Percentiles rank a stretch among this genome's conserved stretches.
phyloP scores from a whole-genome alignment of 2,113 vertebrate genomes.

The Lophotis ruficrista region DNA sequence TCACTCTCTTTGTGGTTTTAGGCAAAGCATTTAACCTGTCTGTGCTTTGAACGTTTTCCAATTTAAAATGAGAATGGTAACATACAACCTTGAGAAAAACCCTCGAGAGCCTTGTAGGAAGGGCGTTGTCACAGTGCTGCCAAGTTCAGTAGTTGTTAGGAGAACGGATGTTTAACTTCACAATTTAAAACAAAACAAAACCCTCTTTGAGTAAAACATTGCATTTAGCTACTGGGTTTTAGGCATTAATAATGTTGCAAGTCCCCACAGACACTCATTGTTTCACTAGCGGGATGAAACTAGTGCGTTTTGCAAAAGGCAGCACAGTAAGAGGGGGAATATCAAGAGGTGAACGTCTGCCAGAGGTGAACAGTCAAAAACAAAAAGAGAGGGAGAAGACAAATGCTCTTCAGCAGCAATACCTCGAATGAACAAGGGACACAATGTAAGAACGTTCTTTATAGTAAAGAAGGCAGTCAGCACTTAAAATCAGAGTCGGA shows the following conservation, averaged over 20 bases:
- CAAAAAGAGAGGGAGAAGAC: background rate
- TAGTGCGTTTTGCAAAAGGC: background rate
- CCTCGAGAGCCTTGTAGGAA: background rate
- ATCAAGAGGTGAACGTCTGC: background rate
- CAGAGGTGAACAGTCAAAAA: background rate
- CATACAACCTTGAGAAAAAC: background rate
- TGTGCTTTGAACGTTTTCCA: background rate
- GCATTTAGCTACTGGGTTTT: background rate
- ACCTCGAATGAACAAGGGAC: background rate
- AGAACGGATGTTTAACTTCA: background rate
- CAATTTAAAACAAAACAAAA: background rate
- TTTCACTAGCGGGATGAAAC: background rate
- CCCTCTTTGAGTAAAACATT: background rate
- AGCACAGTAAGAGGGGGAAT: background rate
- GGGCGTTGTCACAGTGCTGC: background rate
- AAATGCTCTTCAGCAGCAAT: background rate
- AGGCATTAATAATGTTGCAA: background rate
- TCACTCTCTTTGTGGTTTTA: background rate
- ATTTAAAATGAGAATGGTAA: background rate
- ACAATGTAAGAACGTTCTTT: background rate
- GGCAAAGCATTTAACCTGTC: background rate
- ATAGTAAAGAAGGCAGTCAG: background rate
- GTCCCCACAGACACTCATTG: accelerated
- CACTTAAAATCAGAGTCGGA: background rate
- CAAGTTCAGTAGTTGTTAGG: background rate